Evolutionary conservation across 2,113 vertebrate genomes (phyloP).

Genomic region (Lota lota): DNA sequence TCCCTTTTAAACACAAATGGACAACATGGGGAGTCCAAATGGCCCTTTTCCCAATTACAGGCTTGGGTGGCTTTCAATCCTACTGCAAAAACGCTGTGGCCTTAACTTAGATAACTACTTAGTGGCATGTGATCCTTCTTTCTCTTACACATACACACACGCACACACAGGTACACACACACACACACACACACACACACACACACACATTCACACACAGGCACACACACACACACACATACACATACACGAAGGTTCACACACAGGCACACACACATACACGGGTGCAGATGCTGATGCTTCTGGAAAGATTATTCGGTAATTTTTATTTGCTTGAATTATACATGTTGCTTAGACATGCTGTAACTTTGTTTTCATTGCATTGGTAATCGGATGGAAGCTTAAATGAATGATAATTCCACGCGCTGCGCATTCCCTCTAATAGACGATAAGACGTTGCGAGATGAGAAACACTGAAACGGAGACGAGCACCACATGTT

Average conservation of each 20-base stretch:
- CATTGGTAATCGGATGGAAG: constrained; percentile 39
- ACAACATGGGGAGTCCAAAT: constrained; percentile 70
- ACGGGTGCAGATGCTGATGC: background rate
- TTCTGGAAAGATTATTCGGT: background rate
- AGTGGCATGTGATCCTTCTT: constrained; percentile 31
- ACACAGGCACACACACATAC: background rate
- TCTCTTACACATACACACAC: constrained; percentile 3
- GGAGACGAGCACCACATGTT: background rate
- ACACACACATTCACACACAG: background rate
- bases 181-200: background rate
- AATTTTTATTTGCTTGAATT: constrained; percentile 37
- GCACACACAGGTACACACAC: background rate
- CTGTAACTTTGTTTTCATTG: constrained; percentile 25
- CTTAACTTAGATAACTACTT: constrained; percentile 55
- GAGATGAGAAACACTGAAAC: constrained; percentile 34
- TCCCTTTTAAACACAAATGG: constrained; percentile 75
- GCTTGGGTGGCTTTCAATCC: constrained; percentile 68
- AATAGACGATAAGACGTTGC: constrained; percentile 25
- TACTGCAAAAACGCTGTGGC: constrained; percentile 47
- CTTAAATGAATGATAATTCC: constrained; percentile 25
- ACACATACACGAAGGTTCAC: background rate
- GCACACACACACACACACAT: background rate
- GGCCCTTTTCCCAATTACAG: constrained; percentile 74
- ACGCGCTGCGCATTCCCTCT: background rate
- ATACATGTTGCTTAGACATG: constrained; percentile 22